Conservation (phyloP, 2,113 vertebrate genomes). For the Sarotherodon lohbergeri region DNA sequence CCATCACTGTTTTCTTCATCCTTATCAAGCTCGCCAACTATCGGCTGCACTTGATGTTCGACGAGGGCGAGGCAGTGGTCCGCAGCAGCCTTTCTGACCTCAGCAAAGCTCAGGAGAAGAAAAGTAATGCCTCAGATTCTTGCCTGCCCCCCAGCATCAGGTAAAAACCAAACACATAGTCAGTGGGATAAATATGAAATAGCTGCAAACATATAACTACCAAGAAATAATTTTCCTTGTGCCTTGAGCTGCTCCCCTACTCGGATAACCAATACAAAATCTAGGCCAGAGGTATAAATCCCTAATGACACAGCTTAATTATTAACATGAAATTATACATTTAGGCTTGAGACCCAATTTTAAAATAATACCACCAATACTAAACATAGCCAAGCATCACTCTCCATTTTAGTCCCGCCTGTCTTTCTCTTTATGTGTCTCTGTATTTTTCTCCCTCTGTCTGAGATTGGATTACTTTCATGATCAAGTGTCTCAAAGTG, state of each 20-base stretch:
- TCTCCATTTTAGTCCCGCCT: neutral
- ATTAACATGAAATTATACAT: slow-evolving; percentile 12
- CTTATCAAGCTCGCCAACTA: slow-evolving; percentile 90
- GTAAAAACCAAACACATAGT: slow-evolving; percentile 49
- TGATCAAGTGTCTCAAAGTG: slow-evolving; percentile 14
- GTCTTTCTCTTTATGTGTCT: neutral
- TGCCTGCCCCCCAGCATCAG: slow-evolving; percentile 67
- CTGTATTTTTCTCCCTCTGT: neutral
- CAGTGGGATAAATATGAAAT: neutral
- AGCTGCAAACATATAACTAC: neutral
- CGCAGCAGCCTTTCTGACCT: slow-evolving; percentile 73
- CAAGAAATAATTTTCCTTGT: neutral
- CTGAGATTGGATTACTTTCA: neutral
- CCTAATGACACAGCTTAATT: slow-evolving; percentile 3
- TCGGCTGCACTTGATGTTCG: slow-evolving; percentile 92
- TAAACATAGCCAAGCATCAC: neutral
- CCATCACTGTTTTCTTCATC: slow-evolving; percentile 86
- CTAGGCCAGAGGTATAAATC: slow-evolving; percentile 18
- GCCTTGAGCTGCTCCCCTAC: neutral
- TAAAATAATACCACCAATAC: neutral
- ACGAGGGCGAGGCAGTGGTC: slow-evolving; percentile 82
- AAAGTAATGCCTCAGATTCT: slow-evolving; percentile 68
- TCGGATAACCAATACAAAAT: neutral
- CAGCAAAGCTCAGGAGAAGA: slow-evolving; percentile 74
- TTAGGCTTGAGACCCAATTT: neutral